phyloP scores from a whole-genome alignment of 2,888 invertebrate genomes.

The Charanyca ferruginea region DNA sequence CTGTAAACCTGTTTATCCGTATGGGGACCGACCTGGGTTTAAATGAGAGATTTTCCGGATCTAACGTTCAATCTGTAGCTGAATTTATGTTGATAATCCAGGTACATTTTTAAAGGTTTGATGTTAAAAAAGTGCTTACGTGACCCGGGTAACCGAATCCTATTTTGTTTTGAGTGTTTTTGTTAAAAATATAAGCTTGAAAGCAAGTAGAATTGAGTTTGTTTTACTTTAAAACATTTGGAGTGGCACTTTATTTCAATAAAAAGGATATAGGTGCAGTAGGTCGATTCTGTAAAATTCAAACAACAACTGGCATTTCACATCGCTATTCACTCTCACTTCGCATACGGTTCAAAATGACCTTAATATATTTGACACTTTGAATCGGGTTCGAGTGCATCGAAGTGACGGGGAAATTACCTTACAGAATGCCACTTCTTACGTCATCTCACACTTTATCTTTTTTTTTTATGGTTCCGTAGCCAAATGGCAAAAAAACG shows the following conservation, averaged over 20 bases:
- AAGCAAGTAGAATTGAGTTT: not conserved
- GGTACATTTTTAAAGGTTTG: constrained; percentile 51
- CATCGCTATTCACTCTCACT: too few species aligned
- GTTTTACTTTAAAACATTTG: not conserved
- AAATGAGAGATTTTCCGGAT: constrained; percentile 66
- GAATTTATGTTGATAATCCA: constrained; percentile 52
- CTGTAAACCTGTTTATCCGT: constrained; percentile 56
- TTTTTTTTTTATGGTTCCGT: too few species aligned
- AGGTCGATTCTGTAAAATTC: too few species aligned
- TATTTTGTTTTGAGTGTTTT: constrained; percentile 25
- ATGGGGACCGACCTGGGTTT: constrained; percentile 52
- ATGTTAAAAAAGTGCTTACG: constrained; percentile 47
- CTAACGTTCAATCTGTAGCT: constrained; percentile 56
- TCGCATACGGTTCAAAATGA: too few species aligned
- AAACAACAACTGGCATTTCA: too few species aligned
- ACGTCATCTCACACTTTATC: too few species aligned
- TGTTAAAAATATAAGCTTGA: constrained; percentile 6
- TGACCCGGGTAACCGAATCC: constrained; percentile 38
- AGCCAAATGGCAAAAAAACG: too few species aligned
- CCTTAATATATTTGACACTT: too few species aligned
- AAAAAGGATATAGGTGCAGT: not conserved
- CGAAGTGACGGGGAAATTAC: too few species aligned
- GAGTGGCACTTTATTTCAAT: not conserved
- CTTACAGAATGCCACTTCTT: too few species aligned
- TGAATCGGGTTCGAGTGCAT: too few species aligned